Base-by-base conservation (phyloP, 2,113 vertebrate species). In the Podarcis cretensis region DNA sequence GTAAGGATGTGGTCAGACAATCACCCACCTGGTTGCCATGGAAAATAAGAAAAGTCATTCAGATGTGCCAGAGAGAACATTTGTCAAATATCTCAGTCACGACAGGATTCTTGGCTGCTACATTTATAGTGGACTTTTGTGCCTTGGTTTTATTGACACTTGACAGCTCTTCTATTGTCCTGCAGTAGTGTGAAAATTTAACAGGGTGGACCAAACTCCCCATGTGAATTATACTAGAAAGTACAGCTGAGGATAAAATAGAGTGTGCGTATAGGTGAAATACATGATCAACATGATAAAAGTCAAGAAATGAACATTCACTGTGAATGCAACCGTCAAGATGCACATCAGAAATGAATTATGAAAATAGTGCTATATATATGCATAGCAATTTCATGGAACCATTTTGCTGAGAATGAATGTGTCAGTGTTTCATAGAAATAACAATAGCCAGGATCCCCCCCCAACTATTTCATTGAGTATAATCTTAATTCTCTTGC, bases 331-430 rank as follows among this genome's bases (percentile, higher is more conserved):
- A 89, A 81, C 87, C 85, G 85, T 84, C 83, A 88, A 90, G 83
- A 74, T 2, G 20, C 18, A 73, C 85, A 87, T 76, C 90, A 92
- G 5, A 87, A 94, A 68, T 77, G 93, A 96, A 89, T 92, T 40
- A 93, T 91, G 87, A 89, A 92, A 95, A 93, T 14, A 30, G 84
- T 86, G 85, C 87, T 2, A 37, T 87, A 2, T 88, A 81, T 57
- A 89, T 90, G 73, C 92, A 78, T 0, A 2, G 92, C 87, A 87
- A 85, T 43, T 86, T 87, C 88, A 88, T 86, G 76, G 80, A 85
- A 87, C 85, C 63, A 20, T 90, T 89, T 69, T 77, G 84, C 54
- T 83, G 83, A 90, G 90, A 89, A 86, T 2, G 12, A 93, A 83
- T 71, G 65, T 1, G 0, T 84, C 86, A 77, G 48, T 3, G 35